Evolutionary conservation across 2,888 invertebrate genomes (phyloP).

Genomic region (Ptycholaimellus sp.): DNA sequence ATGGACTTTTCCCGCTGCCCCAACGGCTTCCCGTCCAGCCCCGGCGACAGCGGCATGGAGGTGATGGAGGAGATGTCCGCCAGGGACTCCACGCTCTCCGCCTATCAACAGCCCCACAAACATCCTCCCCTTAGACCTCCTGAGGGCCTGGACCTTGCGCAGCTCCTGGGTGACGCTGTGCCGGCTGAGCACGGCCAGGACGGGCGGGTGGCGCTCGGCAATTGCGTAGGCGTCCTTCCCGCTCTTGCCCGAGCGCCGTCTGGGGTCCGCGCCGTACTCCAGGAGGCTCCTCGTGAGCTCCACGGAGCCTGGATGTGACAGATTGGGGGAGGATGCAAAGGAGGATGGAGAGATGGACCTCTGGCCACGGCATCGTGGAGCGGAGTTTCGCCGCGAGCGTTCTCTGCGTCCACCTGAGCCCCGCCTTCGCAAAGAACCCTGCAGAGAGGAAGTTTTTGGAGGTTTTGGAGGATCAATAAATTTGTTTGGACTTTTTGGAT

Average conservation of each 20-base stretch:
- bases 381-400: conserved; percentile 38
- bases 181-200: conserved; percentile 2
- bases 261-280: conserved; percentile 36
- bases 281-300: conserved; percentile 36
- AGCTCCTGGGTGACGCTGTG: background rate
- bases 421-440: conserved; percentile 32
- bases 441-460: background rate
- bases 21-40: no score
- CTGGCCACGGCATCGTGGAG: conserved; percentile 40
- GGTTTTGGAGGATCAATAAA: no score
- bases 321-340: no score
- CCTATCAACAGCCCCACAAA: no score
- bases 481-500: no score
- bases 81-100: conserved; percentile 1
- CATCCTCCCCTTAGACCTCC: no score
- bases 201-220: conserved; percentile 1
- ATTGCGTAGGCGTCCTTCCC: conserved; percentile 12
- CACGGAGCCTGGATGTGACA: conserved; percentile 34
- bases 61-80: background rate
- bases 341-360: no score
- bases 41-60: no score
- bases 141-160: no score
- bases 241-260: conserved; percentile 29
- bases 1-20: no score
- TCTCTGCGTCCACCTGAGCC: conserved; percentile 36